Conservation (phyloP, 2,888 invertebrate species). For the Parochlus steinenii region DNA sequence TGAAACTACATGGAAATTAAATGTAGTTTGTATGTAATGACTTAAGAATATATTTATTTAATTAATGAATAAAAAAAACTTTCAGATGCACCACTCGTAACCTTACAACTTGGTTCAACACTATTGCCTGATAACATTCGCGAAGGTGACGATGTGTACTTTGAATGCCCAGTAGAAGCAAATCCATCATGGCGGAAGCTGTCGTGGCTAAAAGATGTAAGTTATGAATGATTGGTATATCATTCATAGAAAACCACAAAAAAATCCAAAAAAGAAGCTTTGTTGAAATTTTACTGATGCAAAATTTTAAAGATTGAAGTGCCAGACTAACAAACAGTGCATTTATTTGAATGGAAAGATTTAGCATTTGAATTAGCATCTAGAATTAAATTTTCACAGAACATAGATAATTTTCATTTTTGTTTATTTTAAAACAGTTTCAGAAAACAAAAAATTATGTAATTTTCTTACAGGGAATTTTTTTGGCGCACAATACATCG, state of each 20-base stretch:
- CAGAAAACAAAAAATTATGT: neutral
- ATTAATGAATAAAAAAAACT: neutral
- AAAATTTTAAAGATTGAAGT: conserved; percentile 11
- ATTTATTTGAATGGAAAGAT: neutral
- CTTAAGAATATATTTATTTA: neutral
- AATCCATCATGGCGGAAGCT: conserved; percentile 61
- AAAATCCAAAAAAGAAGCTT: no score
- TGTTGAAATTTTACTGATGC: no score
- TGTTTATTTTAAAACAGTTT: neutral
- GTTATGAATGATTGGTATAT: no score
- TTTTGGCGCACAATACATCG: conserved; percentile 60
- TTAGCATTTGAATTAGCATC: conserved; percentile 13
- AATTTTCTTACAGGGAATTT: conserved; percentile 37
- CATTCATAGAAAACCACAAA: no score
- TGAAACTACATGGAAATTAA: conserved; percentile 62
- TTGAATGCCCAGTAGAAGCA: conserved; percentile 66
- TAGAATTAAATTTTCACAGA: neutral
- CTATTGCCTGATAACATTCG: conserved; percentile 65
- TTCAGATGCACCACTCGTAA: conserved; percentile 53
- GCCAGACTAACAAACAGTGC: neutral
- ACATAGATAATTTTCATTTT: neutral
- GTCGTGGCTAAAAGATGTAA: conserved; percentile 64
- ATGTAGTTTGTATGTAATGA: conserved; percentile 63
- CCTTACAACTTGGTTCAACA: conserved; percentile 55
- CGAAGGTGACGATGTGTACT: conserved; percentile 72